Evolutionary conservation across 2,113 vertebrate species (phyloP), one percentile per base, ranked within the genome.

Genomic region (Phrynosoma blainvillii): DNA sequence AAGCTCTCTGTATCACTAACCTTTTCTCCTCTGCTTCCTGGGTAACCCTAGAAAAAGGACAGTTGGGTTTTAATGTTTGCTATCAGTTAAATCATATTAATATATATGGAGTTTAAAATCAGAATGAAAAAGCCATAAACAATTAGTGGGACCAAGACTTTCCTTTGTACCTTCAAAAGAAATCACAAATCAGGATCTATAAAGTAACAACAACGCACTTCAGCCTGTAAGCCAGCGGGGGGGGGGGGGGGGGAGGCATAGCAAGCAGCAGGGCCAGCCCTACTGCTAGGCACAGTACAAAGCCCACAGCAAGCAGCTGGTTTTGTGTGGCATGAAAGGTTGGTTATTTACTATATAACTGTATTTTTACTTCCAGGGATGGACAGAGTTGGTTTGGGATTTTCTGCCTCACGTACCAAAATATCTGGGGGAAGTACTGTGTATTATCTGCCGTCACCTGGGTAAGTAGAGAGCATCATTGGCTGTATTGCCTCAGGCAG

Each of bases 21-120:
- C 98, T 99, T 99, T 96, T 99, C 98, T 93, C 99, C 99, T 97
- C 98, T 98, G 93, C 97, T 97, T 92, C 99, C 99, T 91, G 98
- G 96, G 92, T 98, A 97, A 89, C 98, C 99, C 99, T 99, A 92
- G 89, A 96, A 95, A 94, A 97, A 94, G 81, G 84, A 96, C 65
- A 88, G 82, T 40, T 4, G 36, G 36, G 84, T 76, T 94, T 96
- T 92, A 93, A 83, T 89, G 73, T 11, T 87, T 93, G 84, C 85
- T 0, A 0, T 76, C 89, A 91, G 92, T 81, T 74, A 91, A 66
- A 86, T 87, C 82, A 92, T 79, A 47, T 73, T 81, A 92, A 86
- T 89, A 91, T 7, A 47, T 78, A 2, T 30, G 88, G 78, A 89
- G 25, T 92, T 94, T 23, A 77, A 94, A 89, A 32, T 77, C 68